Evolutionary conservation across 2,888 invertebrate genomes (phyloP).

Genomic region (Drosophila longiperda): DNA sequence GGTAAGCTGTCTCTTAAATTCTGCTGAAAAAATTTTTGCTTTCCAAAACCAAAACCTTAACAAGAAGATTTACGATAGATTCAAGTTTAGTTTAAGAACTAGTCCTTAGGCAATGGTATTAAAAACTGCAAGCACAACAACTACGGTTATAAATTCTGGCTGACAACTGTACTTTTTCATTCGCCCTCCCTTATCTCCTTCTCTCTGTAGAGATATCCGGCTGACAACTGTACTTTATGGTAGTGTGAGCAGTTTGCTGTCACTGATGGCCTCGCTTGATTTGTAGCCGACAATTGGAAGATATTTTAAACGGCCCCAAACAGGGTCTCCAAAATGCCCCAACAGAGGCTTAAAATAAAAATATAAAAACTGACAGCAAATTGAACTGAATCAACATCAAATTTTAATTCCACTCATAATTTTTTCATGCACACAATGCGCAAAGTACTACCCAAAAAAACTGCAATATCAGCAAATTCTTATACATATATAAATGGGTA

Average conservation of each 20-base stretch:
- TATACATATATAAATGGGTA: constrained; percentile 9
- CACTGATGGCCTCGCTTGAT: constrained; percentile 68
- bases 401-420: constrained; percentile 79
- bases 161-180: constrained; percentile 53
- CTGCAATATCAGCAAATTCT: constrained; percentile 68
- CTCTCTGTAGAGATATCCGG: constrained; percentile 3
- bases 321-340: constrained; percentile 11
- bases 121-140: constrained; percentile 20
- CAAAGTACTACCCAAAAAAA: constrained; percentile 48
- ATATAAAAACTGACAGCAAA: neutral
- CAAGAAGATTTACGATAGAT: neutral
- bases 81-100: neutral
- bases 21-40: neutral
- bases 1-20: neutral
- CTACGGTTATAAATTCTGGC: constrained; percentile 43
- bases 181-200: neutral
- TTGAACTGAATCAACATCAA: constrained; percentile 60
- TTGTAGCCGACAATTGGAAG: constrained; percentile 74
- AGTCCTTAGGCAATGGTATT: constrained; percentile 16
- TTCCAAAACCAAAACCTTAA: neutral
- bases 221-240: constrained; percentile 50
- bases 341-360: neutral
- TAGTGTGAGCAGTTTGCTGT: constrained; percentile 40
- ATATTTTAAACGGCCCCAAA: constrained; percentile 8
- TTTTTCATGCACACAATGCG: constrained; percentile 74